Base-by-base conservation (phyloP, 2,797 vertebrate species). In the Garrulus glandarius region DNA sequence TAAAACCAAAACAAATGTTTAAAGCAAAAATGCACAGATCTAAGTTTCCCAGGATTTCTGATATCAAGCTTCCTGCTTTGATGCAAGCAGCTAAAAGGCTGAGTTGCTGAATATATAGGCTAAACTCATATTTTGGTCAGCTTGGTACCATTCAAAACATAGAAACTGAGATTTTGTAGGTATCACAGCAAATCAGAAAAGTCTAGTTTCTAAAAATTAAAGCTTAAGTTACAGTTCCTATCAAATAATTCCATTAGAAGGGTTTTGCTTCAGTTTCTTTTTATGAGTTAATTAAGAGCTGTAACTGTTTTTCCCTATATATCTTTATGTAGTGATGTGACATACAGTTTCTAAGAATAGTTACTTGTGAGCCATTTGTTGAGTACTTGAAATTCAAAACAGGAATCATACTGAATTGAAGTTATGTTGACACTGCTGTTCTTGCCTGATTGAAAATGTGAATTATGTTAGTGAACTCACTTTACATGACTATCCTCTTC, bases 341-440 rank as follows among this genome's bases (percentile, higher is more conserved):
- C 55, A 55, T 29, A 61, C 5, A 57, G 16, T 79, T 86, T 91
- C 77, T 80, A 82, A 82, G 53, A 93, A 76, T 37, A 92, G 79
- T 59, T 77, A 57, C 23, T 72, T 84, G 41, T 82, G 27, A 90
- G 44, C 29, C 34, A 44, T 92, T 95, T 90, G 17, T 76, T 60
- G 22, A 80, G 27, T 50, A 75, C 57, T 87, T 96, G 64, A 91
- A 78, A 95, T 92, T 89, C 64, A 80, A 92, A 89, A 47, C 46
- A 79, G 56, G 59, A 91, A 65, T 76, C 59, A 57, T 39, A 75
- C 24, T 30, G 49, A 92, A 83, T 47, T 77, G 57, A 78, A 82
- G 39, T 78, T 88, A 56, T 76, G 55, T 92, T 95, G 72, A 86
- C 72, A 76, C 9, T 72, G 49, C 18, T 88, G 69, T 1, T 93